A percentile compares a stretch with the other conserved stretches of the same genome.
These are phyloP conservation scores for Parnassius apollo DNA, from an alignment of 2,888 invertebrate genomes.

Conservation along the genomic window DNA sequence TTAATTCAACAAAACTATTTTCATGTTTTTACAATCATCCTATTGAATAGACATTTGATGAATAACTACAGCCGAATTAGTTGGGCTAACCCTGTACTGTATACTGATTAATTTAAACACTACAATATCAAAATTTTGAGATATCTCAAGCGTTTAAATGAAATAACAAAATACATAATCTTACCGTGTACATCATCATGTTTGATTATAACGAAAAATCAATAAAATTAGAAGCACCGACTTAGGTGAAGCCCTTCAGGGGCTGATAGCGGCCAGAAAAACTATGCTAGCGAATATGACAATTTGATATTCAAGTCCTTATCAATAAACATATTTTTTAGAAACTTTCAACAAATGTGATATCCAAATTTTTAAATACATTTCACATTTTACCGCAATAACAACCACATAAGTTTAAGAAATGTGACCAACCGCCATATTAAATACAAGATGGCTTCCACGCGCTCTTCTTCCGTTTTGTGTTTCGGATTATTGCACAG, in stretches of 20 bases:
- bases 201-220: slow-evolving; percentile 38
- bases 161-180: slow-evolving; percentile 29
- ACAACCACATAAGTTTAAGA: slow-evolving; percentile 25
- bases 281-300: slow-evolving; percentile 10
- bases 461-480: slow-evolving; percentile 3
- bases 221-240: slow-evolving; percentile 38
- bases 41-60: no score
- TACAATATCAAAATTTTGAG: no score
- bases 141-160: background rate
- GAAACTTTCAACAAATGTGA: background rate
- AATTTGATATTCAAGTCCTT: slow-evolving; percentile 8
- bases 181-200: slow-evolving; percentile 78
- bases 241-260: slow-evolving; percentile 39
- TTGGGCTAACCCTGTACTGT: no score
- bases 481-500: no score
- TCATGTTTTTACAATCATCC: no score
- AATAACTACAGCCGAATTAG: no score
- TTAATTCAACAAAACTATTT: no score
- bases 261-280: slow-evolving; percentile 47
- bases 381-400: slow-evolving; percentile 18
- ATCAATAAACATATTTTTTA: background rate
- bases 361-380: slow-evolving; percentile 21
- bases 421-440: slow-evolving; percentile 58
- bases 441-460: slow-evolving; percentile 40
- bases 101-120: no score